Conservation (phyloP, 2,888 invertebrate genomes). For the Megamerina dolium region DNA sequence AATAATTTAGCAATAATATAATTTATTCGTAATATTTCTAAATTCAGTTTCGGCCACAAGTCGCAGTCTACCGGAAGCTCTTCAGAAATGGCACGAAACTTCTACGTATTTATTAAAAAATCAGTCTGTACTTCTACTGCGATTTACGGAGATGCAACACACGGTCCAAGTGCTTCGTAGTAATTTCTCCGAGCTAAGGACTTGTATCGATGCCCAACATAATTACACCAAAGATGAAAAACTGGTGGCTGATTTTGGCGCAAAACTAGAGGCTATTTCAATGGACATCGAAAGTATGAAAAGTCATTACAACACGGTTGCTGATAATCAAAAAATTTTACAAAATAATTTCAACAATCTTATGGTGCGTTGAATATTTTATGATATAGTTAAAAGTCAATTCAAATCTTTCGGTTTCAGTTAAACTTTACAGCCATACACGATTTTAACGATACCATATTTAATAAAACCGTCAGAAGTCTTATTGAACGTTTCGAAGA, state of each 20-base stretch:
- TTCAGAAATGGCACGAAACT: constrained; percentile 66
- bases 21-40: too few relatives aligned
- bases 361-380: constrained; percentile 17
- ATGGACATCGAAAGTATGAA: constrained; percentile 43
- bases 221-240: constrained; percentile 44
- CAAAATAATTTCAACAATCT: constrained; percentile 30
- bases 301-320: constrained; percentile 37
- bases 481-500: too few relatives aligned
- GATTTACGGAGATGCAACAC: constrained; percentile 55
- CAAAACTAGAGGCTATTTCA: constrained; percentile 44
- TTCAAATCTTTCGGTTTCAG: too few relatives aligned
- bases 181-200: constrained; percentile 45
- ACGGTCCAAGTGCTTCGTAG: constrained; percentile 53
- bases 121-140: constrained; percentile 57
- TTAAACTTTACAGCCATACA: too few relatives aligned
- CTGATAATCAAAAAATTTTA: constrained; percentile 33
- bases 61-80: constrained; percentile 62
- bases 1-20: too few relatives aligned
- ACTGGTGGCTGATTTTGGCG: constrained; percentile 45
- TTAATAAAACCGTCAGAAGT: too few relatives aligned
- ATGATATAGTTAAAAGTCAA: too few relatives aligned
- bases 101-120: constrained; percentile 63
- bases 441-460: too few relatives aligned
- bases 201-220: constrained; percentile 33
- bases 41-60: constrained; percentile 60